phyloP scores from a whole-genome alignment of 2,113 vertebrate species.

The Formicarius rufipectus region DNA sequence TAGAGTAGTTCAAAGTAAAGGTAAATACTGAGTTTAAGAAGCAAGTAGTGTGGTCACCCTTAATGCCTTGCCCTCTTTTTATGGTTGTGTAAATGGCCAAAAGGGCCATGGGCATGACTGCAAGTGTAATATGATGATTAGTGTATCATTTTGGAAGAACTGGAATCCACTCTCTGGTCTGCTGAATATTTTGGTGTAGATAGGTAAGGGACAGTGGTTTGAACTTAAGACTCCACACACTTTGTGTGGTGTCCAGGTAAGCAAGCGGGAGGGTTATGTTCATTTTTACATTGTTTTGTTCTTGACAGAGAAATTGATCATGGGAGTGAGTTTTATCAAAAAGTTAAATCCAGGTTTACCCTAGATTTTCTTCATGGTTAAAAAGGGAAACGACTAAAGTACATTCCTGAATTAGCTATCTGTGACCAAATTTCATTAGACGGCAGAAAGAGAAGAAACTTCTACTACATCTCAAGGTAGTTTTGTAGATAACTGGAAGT shows the following conservation, averaged over 20 bases:
- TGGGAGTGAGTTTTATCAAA: background rate
- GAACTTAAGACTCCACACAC: background rate
- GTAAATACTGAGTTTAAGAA: background rate
- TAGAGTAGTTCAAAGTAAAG: background rate
- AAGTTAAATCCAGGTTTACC: background rate
- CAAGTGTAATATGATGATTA: background rate
- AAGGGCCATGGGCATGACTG: accelerated
- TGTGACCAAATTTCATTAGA: background rate
- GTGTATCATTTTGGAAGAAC: background rate
- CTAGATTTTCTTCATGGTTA: background rate
- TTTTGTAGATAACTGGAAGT: background rate
- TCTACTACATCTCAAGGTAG: background rate
- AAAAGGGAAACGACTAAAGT: background rate
- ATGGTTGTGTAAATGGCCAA: background rate
- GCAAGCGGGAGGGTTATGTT: background rate
- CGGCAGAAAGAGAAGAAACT: background rate
- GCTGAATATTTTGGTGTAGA: background rate
- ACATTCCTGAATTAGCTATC: background rate
- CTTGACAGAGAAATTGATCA: background rate
- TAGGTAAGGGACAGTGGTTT: background rate
- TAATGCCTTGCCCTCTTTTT: background rate
- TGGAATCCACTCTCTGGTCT: background rate
- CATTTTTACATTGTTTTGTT: background rate
- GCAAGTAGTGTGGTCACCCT: background rate
- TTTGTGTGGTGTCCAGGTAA: background rate